These are phyloP conservation scores for Fragum whitleyi DNA, from an alignment of 2,888 invertebrate genomes.

Conservation along the genomic window DNA sequence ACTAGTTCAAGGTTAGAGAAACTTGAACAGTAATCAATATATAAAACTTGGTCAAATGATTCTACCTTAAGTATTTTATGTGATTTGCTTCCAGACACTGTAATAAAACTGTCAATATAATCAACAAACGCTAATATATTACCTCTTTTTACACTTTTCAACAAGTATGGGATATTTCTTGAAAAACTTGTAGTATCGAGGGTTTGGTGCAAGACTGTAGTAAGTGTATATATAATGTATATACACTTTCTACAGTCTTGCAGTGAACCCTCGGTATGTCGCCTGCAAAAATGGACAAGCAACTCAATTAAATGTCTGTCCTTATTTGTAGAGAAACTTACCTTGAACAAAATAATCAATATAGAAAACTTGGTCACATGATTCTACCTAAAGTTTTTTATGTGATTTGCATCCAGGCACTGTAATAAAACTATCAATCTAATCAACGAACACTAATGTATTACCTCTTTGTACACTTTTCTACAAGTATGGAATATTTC, in stretches of 20 bases:
- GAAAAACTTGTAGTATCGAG: too few relatives aligned
- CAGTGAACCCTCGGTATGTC: too few relatives aligned
- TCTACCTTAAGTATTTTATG: constrained; percentile 4
- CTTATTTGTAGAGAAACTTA: too few relatives aligned
- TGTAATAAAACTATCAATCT: background rate
- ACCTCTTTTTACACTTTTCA: background rate
- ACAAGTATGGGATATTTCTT: too few relatives aligned
- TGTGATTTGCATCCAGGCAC: background rate
- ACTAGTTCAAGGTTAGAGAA: too few relatives aligned
- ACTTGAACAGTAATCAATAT: background rate
- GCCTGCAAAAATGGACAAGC: too few relatives aligned
- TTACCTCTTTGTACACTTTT: background rate
- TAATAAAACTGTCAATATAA: background rate
- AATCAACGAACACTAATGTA: background rate
- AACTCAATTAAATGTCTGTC: too few relatives aligned
- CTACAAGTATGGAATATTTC: too few relatives aligned
- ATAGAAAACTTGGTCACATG: background rate
- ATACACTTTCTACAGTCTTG: too few relatives aligned
- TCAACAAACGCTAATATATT: background rate
- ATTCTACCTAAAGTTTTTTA: background rate
- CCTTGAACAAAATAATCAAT: background rate
- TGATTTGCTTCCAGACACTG: background rate
- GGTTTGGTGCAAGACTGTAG: too few relatives aligned
- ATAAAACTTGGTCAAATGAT: background rate
- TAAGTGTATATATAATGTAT: too few relatives aligned